Evolutionary conservation across 2,888 invertebrate species (phyloP), one percentile per base, ranked within the genome.

Genomic region (Euclidia mi): DNA sequence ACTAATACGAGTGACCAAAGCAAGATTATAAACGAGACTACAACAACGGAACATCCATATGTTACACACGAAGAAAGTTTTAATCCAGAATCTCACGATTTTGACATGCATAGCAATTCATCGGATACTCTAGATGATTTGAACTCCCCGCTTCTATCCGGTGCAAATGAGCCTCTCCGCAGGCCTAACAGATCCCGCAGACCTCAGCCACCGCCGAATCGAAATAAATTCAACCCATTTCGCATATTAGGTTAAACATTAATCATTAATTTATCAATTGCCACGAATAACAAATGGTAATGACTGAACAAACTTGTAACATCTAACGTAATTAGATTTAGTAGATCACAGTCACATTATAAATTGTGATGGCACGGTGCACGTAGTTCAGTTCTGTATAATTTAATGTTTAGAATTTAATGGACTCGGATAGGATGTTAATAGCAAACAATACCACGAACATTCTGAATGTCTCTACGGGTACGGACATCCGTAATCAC

Each of bases 151-250:
- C 73, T 94, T n/a, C 81, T 94, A 2, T 94, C 94, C 12, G 94
- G 85, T 51, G 92, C 90, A 3, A 91, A 85, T 65, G 94, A 94
- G 65, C 92, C 94, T 2, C 53, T 91, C 12, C 93, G 88, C 35
- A 82, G 89, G 72, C 94, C 94, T 9, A 88, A 81, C 43, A 79
- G 94, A 44, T 89, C 90, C 28, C 85, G 93, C 56, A 89, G 92
- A 78, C 92, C 91, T 14, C 89, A 89, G 57, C 66, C 73, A 55
- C 83, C 82, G 53, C 86, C 82, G 28, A 91, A 84, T 75, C 82
- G 88, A 76, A 93, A 87, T 74, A 93, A 93, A 83, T 94, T 94
- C 59, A 94, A 93, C 63, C 94, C 94, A 56, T 92, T 94, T 73
- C 93, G 94, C 69, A 93, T 94, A 71, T 83, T 94, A 89, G 94